phyloP scores from a whole-genome alignment of 2,797 vertebrate species.

The Megalops cyprinoides region DNA sequence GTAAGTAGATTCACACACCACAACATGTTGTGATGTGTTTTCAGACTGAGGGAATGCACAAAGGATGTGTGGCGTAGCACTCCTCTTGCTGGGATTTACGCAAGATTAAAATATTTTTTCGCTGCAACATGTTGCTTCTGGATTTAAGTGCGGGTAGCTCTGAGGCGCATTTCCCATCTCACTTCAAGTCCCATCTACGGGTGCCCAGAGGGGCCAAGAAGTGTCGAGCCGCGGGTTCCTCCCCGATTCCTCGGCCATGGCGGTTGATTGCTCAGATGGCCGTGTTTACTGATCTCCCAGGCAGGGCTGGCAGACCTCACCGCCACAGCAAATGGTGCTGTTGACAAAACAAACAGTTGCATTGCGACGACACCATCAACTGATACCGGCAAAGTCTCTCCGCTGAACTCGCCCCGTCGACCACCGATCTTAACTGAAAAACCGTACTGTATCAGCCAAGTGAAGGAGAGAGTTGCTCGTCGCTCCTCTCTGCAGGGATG shows the following conservation, averaged over 20 bases:
- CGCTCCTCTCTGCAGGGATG: not conserved
- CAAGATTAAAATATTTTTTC: too few species aligned
- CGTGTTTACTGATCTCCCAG: slow-evolving; percentile 65
- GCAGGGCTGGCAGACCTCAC: slow-evolving; percentile 64
- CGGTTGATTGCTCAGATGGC: slow-evolving; percentile 62
- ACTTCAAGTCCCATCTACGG: not conserved
- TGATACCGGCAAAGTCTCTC: slow-evolving; percentile 35
- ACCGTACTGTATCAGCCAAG: too few species aligned
- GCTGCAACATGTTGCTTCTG: too few species aligned
- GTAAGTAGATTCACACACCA: not conserved
- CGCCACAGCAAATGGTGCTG: slow-evolving; percentile 74
- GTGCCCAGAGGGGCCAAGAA: slow-evolving; percentile 10
- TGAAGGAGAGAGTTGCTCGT: too few species aligned
- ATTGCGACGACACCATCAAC: slow-evolving; percentile 61
- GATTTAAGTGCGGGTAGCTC: too few species aligned
- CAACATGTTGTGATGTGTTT: not conserved
- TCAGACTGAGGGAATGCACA: not conserved
- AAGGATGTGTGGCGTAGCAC: not conserved
- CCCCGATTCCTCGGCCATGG: not conserved
- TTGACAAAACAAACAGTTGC: slow-evolving; percentile 74
- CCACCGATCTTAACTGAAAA: not conserved
- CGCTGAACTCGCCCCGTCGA: not conserved
- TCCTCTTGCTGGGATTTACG: too few species aligned
- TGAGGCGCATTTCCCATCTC: too few species aligned
- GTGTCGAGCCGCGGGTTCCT: not conserved